A percentile compares a stretch with the other conserved stretches of the same genome.
phyloP scores from a whole-genome alignment of 2,888 invertebrate species.

The Tuberolachnus salignus region DNA sequence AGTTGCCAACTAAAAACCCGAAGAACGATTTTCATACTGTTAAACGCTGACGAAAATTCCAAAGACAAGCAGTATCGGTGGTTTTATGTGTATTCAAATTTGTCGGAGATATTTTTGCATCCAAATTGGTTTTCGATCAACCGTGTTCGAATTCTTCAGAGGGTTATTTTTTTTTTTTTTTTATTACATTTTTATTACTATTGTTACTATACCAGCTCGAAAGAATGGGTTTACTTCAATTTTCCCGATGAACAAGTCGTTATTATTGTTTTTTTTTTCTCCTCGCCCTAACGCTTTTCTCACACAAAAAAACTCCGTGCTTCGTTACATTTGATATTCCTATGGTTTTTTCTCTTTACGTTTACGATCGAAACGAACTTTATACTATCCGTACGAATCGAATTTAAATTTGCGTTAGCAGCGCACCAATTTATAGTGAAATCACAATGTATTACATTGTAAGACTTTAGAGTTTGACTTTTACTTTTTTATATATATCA shows the following conservation, averaged over 20 bases:
- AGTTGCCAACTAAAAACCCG: not conserved
- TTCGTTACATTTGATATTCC: slow-evolving; percentile 14
- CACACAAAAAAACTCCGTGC: slow-evolving; percentile 12
- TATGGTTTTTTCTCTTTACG: not conserved
- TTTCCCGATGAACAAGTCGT: slow-evolving; percentile 50
- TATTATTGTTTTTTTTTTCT: slow-evolving; percentile 43
- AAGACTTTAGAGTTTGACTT: too few relatives aligned
- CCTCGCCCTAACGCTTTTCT: not conserved
- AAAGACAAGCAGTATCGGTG: not conserved
- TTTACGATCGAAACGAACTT: slow-evolving; percentile 16
- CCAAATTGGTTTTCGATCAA: slow-evolving; percentile 54
- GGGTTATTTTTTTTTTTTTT: slow-evolving; percentile 28
- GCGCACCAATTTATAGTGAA: not conserved
- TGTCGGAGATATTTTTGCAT: slow-evolving; percentile 22
- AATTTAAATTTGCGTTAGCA: slow-evolving; percentile 18
- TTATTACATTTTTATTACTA: not conserved
- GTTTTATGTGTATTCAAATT: slow-evolving; percentile 41
- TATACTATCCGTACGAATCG: slow-evolving; percentile 1
- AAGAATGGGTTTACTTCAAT: slow-evolving; percentile 37
- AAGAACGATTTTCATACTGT: not conserved
- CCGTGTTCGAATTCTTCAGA: slow-evolving; percentile 26
- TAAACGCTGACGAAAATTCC: slow-evolving; percentile 17
- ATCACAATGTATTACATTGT: not conserved
- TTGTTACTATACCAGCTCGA: slow-evolving; percentile 11
- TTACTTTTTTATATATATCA: too few relatives aligned